Evolutionary conservation across 2,113 vertebrate species (phyloP).

Genomic region (Pipa parva): DNA sequence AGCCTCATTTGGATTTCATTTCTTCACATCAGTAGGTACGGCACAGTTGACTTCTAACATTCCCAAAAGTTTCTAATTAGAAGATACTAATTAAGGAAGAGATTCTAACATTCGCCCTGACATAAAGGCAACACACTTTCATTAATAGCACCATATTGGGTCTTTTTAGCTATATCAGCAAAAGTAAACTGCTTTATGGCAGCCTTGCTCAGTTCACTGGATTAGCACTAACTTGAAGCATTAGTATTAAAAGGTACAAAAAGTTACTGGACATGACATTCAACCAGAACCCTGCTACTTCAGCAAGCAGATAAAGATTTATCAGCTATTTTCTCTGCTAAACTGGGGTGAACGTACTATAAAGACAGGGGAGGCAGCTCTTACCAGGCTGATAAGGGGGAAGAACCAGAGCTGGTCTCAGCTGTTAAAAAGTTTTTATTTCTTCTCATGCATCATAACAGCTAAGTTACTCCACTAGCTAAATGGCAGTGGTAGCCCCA

Average conservation of each 20-base stretch:
- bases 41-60: conserved; percentile 30
- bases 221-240: background rate
- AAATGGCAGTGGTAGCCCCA: too few relatives aligned
- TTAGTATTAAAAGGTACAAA: background rate
- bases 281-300: background rate
- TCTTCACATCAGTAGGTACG: conserved; percentile 2
- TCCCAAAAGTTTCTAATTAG: conserved; percentile 37
- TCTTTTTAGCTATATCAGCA: background rate
- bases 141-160: background rate
- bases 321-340: too few relatives aligned
- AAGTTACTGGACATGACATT: background rate
- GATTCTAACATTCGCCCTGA: conserved; percentile 12
- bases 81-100: conserved; percentile 27
- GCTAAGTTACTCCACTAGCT: too few relatives aligned
- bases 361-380: too few relatives aligned
- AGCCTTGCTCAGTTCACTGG: background rate
- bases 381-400: too few relatives aligned
- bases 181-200: background rate
- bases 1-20: conserved; percentile 28
- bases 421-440: too few relatives aligned
- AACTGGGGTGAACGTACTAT: too few relatives aligned
- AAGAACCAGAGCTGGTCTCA: too few relatives aligned
- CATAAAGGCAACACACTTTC: background rate
- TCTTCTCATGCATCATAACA: too few relatives aligned
- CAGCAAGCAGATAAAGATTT: too few relatives aligned